Evolutionary conservation across 1,140 invertebrate species (phyloP).

Genomic region (Hetaerina americana): DNA sequence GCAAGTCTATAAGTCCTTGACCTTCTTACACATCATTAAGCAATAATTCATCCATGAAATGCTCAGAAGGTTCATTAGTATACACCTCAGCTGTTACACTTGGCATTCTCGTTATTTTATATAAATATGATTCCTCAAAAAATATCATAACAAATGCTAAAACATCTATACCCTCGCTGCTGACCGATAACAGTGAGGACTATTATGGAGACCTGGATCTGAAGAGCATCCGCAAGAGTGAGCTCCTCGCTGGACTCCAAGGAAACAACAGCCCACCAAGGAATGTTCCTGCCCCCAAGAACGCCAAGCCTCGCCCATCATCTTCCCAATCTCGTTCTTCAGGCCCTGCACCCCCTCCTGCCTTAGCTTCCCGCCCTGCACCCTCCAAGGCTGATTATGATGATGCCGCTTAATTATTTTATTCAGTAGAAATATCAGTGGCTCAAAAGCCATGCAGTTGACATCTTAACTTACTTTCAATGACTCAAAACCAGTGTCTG

Average conservation of each 20-base stretch:
- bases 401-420: background rate
- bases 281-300: constrained; percentile 14
- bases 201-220: constrained; percentile 90
- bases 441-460: background rate
- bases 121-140: constrained; percentile 7
- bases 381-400: background rate
- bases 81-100: too few relatives aligned
- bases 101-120: background rate
- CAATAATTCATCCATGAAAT: too few relatives aligned
- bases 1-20: too few relatives aligned
- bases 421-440: background rate
- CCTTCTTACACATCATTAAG: too few relatives aligned
- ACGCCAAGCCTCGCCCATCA: constrained; percentile 3
- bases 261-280: constrained; percentile 35
- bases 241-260: constrained; percentile 64
- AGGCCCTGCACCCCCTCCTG: background rate
- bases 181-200: constrained; percentile 58
- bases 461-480: background rate
- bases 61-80: too few relatives aligned
- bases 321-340: background rate
- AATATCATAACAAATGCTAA: constrained; percentile 10
- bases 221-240: constrained; percentile 85
- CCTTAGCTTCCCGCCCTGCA: background rate
- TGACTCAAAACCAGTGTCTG: background rate
- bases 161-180: constrained; percentile 13